phyloP scores from a whole-genome alignment of 2,797 vertebrate genomes.

The Gila robusta region DNA sequence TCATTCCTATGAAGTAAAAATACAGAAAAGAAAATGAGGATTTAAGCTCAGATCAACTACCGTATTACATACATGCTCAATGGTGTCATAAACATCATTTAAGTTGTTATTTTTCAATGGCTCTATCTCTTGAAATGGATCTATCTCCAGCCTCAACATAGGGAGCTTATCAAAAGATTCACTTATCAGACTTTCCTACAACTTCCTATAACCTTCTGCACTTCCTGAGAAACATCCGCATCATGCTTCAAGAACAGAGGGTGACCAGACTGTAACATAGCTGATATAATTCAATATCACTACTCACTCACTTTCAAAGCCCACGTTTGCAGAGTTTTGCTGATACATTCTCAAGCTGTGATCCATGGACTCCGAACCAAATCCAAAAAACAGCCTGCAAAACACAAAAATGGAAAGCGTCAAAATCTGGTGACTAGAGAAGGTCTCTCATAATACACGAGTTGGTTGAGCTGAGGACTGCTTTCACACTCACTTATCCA shows the following conservation, averaged over 20 bases:
- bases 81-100: background rate
- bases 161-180: slow-evolving; percentile 72
- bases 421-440: slow-evolving; percentile 38
- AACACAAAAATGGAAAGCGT: slow-evolving; percentile 62
- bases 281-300: slow-evolving; percentile 48
- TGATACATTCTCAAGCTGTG: slow-evolving; percentile 79
- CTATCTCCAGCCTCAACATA: slow-evolving; percentile 77
- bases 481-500: slow-evolving; percentile 82
- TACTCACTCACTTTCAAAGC: slow-evolving; percentile 75
- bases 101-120: slow-evolving; percentile 10
- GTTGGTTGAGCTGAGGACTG: background rate
- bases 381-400: slow-evolving; percentile 84
- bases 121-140: slow-evolving; percentile 4
- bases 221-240: slow-evolving; percentile 76
- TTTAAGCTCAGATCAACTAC: background rate
- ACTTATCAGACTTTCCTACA: slow-evolving; percentile 74
- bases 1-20: slow-evolving; percentile 46
- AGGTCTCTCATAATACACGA: slow-evolving; percentile 6
- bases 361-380: slow-evolving; percentile 81
- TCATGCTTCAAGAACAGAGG: slow-evolving; percentile 76
- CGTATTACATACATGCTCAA: background rate
- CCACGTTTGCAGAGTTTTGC: slow-evolving; percentile 71
- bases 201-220: slow-evolving; percentile 80
- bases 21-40: background rate
- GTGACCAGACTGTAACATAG: slow-evolving; percentile 72